Percentiles rank a stretch among this genome's conserved stretches.
Evolutionary conservation across 2,888 invertebrate species (phyloP).

Genomic region (Eugnorisma glareosa): DNA sequence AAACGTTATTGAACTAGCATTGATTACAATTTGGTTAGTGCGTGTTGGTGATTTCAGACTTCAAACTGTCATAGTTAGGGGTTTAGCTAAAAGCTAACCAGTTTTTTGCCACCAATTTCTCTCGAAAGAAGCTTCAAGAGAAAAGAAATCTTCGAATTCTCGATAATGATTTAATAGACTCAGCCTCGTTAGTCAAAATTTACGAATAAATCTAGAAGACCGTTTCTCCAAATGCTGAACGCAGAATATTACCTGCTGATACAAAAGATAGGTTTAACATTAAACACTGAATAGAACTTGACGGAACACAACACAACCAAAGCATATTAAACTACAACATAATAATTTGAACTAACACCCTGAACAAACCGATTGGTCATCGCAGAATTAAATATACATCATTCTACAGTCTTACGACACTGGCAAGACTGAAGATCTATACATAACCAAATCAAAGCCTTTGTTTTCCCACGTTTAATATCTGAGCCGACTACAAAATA

Average conservation of each 20-base stretch:
- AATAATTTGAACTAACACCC: neutral
- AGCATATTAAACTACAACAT: neutral
- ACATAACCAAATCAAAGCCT: constrained; percentile 45
- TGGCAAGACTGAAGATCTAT: constrained; percentile 27
- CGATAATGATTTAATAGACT: too few relatives aligned
- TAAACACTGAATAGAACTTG: neutral
- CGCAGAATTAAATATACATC: constrained; percentile 41
- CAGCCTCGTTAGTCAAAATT: too few relatives aligned
- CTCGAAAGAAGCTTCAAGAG: neutral
- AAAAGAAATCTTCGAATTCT: too few relatives aligned
- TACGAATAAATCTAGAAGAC: neutral
- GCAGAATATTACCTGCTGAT: neutral
- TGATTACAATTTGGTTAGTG: neutral
- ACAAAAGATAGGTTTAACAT: too few relatives aligned
- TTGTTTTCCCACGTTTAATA: constrained; percentile 47
- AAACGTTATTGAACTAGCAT: neutral
- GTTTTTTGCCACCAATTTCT: too few relatives aligned
- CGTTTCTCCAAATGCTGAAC: neutral
- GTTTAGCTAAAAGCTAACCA: too few relatives aligned
- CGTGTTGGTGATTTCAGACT: neutral
- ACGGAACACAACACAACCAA: neutral
- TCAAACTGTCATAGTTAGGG: too few relatives aligned
- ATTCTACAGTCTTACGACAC: constrained; percentile 31
- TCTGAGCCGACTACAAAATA: constrained; percentile 44
- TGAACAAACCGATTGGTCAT: constrained; percentile 16